phyloP scores from a whole-genome alignment of 2,113 vertebrate species.

The Alouatta palliata region DNA sequence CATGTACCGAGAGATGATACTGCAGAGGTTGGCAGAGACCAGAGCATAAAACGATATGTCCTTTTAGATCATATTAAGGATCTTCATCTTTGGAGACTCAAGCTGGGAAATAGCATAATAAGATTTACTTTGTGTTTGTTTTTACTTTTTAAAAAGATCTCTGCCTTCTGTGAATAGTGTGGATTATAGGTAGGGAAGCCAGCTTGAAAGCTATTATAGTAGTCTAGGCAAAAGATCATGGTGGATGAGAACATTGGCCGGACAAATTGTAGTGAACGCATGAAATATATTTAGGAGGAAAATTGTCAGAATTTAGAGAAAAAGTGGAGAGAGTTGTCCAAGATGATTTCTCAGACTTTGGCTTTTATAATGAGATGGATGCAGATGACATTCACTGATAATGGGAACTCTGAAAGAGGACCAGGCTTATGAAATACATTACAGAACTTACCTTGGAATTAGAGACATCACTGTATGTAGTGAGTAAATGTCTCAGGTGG shows the following conservation, averaged over 20 bases:
- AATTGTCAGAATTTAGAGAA: slow-evolving; percentile 4
- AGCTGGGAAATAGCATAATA: not conserved
- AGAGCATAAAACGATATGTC: not conserved
- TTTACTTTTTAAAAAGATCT: not conserved
- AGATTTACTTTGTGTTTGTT: not conserved
- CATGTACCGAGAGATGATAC: not conserved
- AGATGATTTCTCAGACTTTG: not conserved
- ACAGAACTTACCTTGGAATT: not conserved
- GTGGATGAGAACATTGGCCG: not conserved
- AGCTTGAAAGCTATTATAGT: slow-evolving; percentile 9
- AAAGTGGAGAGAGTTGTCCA: not conserved
- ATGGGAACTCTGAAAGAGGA: not conserved
- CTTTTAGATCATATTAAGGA: slow-evolving; percentile 1
- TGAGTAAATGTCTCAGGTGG: not conserved
- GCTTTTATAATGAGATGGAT: not conserved
- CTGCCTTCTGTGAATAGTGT: not conserved
- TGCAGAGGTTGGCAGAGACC: not conserved
- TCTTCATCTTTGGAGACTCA: slow-evolving; percentile 17
- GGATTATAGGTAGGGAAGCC: not conserved
- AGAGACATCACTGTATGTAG: not conserved
- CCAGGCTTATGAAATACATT: slow-evolving; percentile 7
- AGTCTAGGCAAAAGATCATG: not conserved
- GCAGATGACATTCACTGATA: not conserved
- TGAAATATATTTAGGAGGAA: not conserved
- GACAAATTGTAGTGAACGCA: not conserved